Conservation (phyloP, 2,797 vertebrate species). For the Hylomyscus alleni region DNA sequence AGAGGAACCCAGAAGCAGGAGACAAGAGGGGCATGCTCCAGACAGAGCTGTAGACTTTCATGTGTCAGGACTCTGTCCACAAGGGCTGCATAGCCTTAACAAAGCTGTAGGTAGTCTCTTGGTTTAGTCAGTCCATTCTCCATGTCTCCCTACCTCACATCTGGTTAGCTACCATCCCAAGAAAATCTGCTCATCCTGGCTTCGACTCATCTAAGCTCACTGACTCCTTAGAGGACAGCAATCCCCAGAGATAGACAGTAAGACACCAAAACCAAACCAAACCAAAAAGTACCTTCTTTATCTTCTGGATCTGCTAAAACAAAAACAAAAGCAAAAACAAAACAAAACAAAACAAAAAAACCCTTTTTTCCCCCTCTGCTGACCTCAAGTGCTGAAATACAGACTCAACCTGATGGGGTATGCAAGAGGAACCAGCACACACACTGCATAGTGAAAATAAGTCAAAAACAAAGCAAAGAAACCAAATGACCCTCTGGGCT, state of each 20-base stretch:
- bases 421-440: neutral
- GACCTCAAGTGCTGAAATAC: slow-evolving; percentile 37
- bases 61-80: slow-evolving; percentile 16
- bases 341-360: too few species aligned
- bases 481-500: neutral
- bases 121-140: neutral
- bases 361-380: neutral
- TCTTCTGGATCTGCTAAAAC: neutral
- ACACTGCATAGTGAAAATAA: neutral
- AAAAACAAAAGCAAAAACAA: too few species aligned
- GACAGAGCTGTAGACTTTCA: neutral
- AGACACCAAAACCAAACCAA: neutral
- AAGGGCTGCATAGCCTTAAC: neutral
- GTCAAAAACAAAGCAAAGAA: neutral
- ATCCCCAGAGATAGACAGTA: neutral
- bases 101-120: neutral
- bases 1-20: neutral
- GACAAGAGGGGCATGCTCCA: neutral
- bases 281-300: neutral
- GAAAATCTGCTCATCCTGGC: slow-evolving; percentile 44
- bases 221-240: neutral
- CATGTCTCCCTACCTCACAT: neutral
- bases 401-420: slow-evolving; percentile 25
- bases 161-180: slow-evolving; percentile 1
- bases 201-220: slow-evolving; percentile 44